Evolutionary conservation across 2,113 vertebrate species (phyloP), one percentile per base, ranked within the genome.

Genomic region (Empidonax alnorum): DNA sequence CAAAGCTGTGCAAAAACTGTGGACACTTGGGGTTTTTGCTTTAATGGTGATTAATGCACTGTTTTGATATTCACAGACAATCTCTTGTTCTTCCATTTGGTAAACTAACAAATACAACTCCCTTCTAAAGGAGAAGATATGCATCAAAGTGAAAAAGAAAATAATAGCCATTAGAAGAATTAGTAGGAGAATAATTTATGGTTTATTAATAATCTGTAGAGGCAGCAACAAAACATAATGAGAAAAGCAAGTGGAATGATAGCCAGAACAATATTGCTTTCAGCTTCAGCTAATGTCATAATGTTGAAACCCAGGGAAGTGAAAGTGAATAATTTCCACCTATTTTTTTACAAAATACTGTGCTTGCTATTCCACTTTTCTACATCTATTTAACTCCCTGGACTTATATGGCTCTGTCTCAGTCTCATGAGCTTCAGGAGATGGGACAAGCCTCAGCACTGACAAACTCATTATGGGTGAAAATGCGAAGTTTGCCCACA

Each of bases 161-260:
- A 62, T 21, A 93, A 58, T 14, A 72, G 18, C 44, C 49, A 82
- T 78, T 82, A 84, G n/a, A 28, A 76, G 17, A 89, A 72, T 67
- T 65, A 90, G 63, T 73, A 81, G 31, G 30, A 78, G n/a, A 87
- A 73, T 58, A 50, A 76, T 79, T 87, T 58, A 79, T 22, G 33
- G 49, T 65, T 92, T 93, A 78, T 37, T 89, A 90, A 84, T 78
- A 78, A 84, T 62, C 66, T 82, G 21, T 59, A 88, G n/a, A 91
- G 63, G 72, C 30, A 91, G 73, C 22, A 84, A 47, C 23, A 76
- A 91, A 91, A 89, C 2, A 30, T 41, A 72, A 75, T 50, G 79
- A 83, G 62, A 85, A 89, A 90, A 94, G 41, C 25, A 90, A 91
- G 67, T 28, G 22, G 31, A 91, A 93, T 28, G 52, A 80, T 49